Evolutionary conservation across 2,888 invertebrate genomes (phyloP).

Genomic region (Cephus pulcher): DNA sequence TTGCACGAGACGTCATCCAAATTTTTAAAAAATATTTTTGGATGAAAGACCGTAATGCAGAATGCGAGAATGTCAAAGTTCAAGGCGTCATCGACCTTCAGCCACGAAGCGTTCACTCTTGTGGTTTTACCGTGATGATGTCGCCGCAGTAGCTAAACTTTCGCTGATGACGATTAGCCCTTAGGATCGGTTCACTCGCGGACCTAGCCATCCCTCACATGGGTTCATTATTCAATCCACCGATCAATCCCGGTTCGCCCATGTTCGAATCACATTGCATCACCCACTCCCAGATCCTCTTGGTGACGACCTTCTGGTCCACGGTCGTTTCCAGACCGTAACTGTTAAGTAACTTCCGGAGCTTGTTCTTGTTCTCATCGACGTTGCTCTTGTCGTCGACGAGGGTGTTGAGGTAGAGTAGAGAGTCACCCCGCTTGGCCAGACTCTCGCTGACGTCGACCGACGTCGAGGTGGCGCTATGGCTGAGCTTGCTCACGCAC

Average conservation of each 20-base stretch:
- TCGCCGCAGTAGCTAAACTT: background rate
- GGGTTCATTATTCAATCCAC: conserved; percentile 44
- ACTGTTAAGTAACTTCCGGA: conserved; percentile 70
- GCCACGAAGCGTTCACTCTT: background rate
- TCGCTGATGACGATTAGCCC: background rate
- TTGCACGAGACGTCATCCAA: background rate
- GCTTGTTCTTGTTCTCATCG: conserved; percentile 70
- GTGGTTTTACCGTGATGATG: background rate
- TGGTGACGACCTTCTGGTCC: conserved; percentile 72
- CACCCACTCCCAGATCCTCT: conserved; percentile 77
- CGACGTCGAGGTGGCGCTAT: conserved; percentile 68
- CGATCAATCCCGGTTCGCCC: conserved; percentile 47
- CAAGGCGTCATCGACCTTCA: background rate
- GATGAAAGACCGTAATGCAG: background rate
- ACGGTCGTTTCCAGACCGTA: conserved; percentile 75
- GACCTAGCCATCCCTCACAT: conserved; percentile 56
- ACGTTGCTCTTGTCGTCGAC: conserved; percentile 68
- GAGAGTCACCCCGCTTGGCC: conserved; percentile 66
- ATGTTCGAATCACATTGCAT: conserved; percentile 69
- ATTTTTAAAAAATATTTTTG: background rate
- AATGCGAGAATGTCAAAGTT: background rate
- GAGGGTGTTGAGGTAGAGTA: conserved; percentile 67
- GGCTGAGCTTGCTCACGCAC: conserved; percentile 69
- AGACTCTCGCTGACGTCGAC: conserved; percentile 60
- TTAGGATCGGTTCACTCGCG: conserved; percentile 51